phyloP scores from a whole-genome alignment of 2,888 invertebrate species.

The Artemia sp. region DNA sequence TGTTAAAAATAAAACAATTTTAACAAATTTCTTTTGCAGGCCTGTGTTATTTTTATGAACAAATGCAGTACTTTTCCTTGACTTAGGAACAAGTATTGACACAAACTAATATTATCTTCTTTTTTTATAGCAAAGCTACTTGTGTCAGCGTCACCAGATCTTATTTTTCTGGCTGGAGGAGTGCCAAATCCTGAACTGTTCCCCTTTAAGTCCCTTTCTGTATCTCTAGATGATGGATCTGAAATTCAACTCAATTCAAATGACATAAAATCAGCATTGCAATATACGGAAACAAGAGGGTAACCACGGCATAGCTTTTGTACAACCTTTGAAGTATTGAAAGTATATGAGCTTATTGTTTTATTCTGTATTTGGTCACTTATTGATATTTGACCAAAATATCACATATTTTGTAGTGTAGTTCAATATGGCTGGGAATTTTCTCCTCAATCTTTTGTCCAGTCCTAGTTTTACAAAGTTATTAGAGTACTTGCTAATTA shows the following conservation, averaged over 20 bases:
- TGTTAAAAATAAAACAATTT: neutral
- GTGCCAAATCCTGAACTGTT: conserved; percentile 55
- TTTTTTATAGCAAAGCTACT: conserved; percentile 23
- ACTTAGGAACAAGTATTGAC: too few species aligned
- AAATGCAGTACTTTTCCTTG: neutral
- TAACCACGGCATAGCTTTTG: conserved; percentile 29
- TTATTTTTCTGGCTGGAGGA: conserved; percentile 42
- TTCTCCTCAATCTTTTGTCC: too few species aligned
- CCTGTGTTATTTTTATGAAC: neutral
- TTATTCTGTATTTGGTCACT: too few species aligned
- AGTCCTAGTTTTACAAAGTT: too few species aligned
- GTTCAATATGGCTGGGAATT: too few species aligned
- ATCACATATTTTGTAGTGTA: too few species aligned
- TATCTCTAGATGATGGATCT: conserved; percentile 42
- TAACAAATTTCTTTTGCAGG: neutral
- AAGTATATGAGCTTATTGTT: too few species aligned
- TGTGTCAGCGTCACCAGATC: conserved; percentile 25
- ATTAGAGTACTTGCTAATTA: too few species aligned
- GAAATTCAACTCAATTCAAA: conserved; percentile 40
- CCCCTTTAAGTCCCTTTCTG: conserved; percentile 45
- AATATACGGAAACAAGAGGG: conserved; percentile 58
- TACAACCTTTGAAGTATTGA: too few species aligned
- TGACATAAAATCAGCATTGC: conserved; percentile 47
- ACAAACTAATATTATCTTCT: conserved; percentile 10
- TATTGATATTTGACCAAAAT: too few species aligned